A percentile compares a stretch with the other conserved stretches of the same genome.
Conservation (phyloP, 2,888 invertebrate genomes). For the Drosophila emarginata region DNA sequence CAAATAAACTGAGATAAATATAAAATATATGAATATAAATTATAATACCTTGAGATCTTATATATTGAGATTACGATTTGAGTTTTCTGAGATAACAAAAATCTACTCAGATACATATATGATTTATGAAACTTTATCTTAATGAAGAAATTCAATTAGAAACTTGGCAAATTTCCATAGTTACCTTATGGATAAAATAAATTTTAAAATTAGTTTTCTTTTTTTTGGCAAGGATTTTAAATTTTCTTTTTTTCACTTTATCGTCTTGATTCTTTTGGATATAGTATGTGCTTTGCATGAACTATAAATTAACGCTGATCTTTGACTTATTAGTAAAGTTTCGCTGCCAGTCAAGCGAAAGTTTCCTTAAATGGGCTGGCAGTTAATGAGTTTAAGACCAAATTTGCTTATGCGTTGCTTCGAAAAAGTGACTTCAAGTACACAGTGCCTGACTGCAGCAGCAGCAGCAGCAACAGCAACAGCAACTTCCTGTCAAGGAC, state of each 20-base stretch:
- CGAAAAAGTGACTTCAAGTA: constrained; percentile 28
- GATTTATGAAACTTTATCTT: too few relatives aligned
- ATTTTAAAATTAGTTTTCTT: not conserved
- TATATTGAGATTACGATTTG: too few relatives aligned
- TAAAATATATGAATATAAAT: too few relatives aligned
- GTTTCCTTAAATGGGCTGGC: constrained; percentile 46
- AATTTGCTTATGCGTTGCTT: constrained; percentile 50
- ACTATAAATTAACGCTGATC: constrained; percentile 57
- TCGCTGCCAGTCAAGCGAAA: constrained; percentile 46
- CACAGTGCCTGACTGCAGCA: constrained; percentile 17
- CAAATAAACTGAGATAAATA: not conserved
- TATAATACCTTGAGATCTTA: too few relatives aligned
- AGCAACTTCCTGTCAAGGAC: constrained; percentile 58
- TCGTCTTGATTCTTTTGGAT: constrained; percentile 10
- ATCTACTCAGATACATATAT: too few relatives aligned
- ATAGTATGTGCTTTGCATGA: constrained; percentile 24
- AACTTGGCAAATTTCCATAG: not conserved
- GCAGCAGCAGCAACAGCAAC: constrained; percentile 28
- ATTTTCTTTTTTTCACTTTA: not conserved
- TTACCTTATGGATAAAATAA: not conserved
- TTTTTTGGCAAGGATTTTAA: not conserved
- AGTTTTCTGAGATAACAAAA: too few relatives aligned
- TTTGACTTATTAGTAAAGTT: constrained; percentile 58
- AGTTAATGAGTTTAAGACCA: constrained; percentile 48
- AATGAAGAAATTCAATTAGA: not conserved